Conservation (phyloP, 2,797 vertebrate species). For the Gephyroberyx darwinii region DNA sequence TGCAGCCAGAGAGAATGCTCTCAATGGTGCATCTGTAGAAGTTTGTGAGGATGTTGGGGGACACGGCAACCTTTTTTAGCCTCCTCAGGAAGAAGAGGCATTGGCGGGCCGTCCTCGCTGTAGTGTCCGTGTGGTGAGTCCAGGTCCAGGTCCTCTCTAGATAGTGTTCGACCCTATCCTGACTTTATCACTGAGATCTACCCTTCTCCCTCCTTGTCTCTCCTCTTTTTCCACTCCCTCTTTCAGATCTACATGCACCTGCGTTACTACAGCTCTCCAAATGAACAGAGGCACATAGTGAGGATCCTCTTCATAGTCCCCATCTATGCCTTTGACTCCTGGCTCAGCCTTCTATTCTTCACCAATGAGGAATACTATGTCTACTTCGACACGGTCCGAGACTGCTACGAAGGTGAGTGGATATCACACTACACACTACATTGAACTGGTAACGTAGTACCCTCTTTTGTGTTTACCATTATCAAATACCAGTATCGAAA, state of each 20-base stretch:
- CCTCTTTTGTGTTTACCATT: neutral
- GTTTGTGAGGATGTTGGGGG: too few species aligned
- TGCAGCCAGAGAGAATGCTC: too few species aligned
- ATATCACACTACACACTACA: neutral
- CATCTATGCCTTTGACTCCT: conserved; percentile 95
- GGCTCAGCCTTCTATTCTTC: conserved; percentile 97
- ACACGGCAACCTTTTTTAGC: too few species aligned
- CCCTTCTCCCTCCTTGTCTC: neutral
- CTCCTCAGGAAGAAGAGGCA: too few species aligned
- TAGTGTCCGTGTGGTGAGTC: too few species aligned
- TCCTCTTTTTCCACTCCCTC: neutral
- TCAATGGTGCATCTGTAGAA: too few species aligned
- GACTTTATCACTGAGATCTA: neutral
- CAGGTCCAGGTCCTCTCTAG: too few species aligned
- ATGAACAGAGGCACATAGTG: conserved; percentile 94
- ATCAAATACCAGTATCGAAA: too few species aligned
- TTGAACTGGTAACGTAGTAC: neutral
- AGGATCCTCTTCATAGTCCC: conserved; percentile 96
- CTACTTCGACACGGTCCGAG: conserved; percentile 93
- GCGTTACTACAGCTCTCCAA: conserved; percentile 93
- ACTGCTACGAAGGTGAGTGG: conserved; percentile 93
- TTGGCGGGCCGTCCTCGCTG: too few species aligned
- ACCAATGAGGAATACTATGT: conserved; percentile 97
- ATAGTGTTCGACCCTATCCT: too few species aligned
- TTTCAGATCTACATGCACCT: conserved; percentile 95